These are phyloP conservation scores for Lampropteryx suffumata DNA, from an alignment of 2,888 invertebrate genomes.

Conservation along the genomic window DNA sequence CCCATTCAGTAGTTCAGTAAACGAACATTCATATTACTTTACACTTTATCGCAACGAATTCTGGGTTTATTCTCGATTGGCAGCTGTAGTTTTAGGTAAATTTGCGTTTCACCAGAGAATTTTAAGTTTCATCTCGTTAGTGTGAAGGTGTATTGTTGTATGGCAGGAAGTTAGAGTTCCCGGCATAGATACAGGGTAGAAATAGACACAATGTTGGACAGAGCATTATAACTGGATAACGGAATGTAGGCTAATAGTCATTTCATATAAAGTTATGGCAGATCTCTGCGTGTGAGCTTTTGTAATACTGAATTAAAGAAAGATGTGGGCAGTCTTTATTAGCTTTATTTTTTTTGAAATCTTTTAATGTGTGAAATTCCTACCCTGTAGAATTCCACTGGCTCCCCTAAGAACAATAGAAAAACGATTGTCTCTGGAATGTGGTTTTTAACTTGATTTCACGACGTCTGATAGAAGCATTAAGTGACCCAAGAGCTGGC, in stretches of 20 bases:
- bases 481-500: too few species aligned
- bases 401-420: too few species aligned
- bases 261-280: constrained; percentile 17
- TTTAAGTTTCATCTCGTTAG: background rate
- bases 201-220: constrained; percentile 18
- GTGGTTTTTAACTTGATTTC: too few species aligned
- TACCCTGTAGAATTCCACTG: too few species aligned
- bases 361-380: too few species aligned
- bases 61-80: background rate
- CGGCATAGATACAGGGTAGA: constrained; percentile 17
- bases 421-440: too few species aligned
- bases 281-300: constrained; percentile 9
- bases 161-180: background rate
- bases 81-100: background rate
- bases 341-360: background rate
- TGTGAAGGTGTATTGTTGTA: background rate
- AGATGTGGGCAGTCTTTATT: too few species aligned
- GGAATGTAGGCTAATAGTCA: constrained; percentile 25
- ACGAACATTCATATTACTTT: background rate
- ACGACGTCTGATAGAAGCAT: too few species aligned
- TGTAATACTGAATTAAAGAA: background rate
- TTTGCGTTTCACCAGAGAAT: background rate
- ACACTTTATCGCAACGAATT: background rate
- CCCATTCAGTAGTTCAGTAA: constrained; percentile 12
- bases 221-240: constrained; percentile 4